Base-by-base conservation (phyloP, 1,140 invertebrate genomes). In the Physella acuta region DNA sequence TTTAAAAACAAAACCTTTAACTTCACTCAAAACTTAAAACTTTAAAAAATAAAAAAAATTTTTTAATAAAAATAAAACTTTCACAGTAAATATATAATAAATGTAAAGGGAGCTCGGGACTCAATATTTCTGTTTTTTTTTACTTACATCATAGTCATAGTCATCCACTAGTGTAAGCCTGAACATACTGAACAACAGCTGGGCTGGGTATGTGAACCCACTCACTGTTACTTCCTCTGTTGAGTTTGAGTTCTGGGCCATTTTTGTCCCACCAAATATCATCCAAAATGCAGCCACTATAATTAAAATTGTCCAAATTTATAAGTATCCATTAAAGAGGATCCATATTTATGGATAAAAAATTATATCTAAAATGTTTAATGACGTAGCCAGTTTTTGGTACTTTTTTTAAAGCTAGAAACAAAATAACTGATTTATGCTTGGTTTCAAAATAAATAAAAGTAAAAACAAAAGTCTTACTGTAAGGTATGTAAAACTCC, bases 221-320 rank as follows among this genome's bases (percentile, higher is more conserved):
- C 30, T 26, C 0, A 79, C 79, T 3, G 77, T 62, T 49, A 75
- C 77, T 26, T 64, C 44, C 31, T 60, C 37, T 28, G 26, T 26
- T 30, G 31, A 26, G 36, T 44, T 60, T 11, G 73, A 49, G 31
- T 52, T n/a, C 28, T 73, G 65, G 3, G 67, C 59, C 51, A 58
- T 69, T 59, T 79, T 80, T 30, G 74, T 75, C 5, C 79, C 82
- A 31, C 83, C 83, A 76, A 80, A 82, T 51, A 80, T 76, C 81
- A 83, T 84, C 78, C 79, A 84, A 52, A 83, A 83, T n/a, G 81
- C 82, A 74, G 78, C 82, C 28, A 79, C 83, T 84, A 72, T n/a
- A n/a, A n/a, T n/a, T n/a, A n/a, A n/a, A n/a, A n/a, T n/a, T n/a
- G n/a, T n/a, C n/a, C n/a, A n/a, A n/a, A n/a, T n/a, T n/a, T n/a